Evolutionary conservation across 2,888 invertebrate genomes (phyloP).

Genomic region (Leptura quadrifasciata): DNA sequence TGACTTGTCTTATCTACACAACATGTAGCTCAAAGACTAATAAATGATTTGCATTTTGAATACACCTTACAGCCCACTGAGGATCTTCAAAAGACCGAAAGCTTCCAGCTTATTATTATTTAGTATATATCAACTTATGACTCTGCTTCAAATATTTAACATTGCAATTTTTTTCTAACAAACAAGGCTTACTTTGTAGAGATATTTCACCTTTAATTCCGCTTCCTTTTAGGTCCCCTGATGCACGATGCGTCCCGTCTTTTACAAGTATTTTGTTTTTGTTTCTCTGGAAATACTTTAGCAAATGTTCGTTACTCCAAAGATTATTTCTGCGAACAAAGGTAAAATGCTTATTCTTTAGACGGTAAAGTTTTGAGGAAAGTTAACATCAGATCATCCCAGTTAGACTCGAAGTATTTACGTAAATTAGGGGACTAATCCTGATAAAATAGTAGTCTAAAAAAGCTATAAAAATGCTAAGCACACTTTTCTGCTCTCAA

Average conservation of each 20-base stretch:
- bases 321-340: slow-evolving; percentile 3
- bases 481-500: not conserved
- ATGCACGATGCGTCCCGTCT: not conserved
- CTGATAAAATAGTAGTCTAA: slow-evolving; percentile 2
- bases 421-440: not conserved
- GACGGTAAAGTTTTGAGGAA: not conserved
- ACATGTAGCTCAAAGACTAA: too few relatives aligned
- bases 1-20: too few relatives aligned
- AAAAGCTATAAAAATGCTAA: slow-evolving; percentile 1
- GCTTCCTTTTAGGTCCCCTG: not conserved
- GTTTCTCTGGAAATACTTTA: not conserved
- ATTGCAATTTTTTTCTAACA: not conserved
- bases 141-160: not conserved
- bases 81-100: too few relatives aligned
- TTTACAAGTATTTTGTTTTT: slow-evolving; percentile 1
- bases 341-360: not conserved
- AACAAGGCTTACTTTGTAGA: not conserved
- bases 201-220: not conserved
- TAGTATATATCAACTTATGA: too few relatives aligned
- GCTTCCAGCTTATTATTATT: too few relatives aligned
- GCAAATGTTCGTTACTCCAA: not conserved
- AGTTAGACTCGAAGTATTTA: not conserved
- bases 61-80: too few relatives aligned
- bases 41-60: too few relatives aligned
- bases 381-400: not conserved